Percentiles rank a stretch among this genome's conserved stretches.
These are phyloP conservation scores for Ptilonorhynchus violaceus DNA, from an alignment of 2,113 vertebrate species.

Conservation along the genomic window DNA sequence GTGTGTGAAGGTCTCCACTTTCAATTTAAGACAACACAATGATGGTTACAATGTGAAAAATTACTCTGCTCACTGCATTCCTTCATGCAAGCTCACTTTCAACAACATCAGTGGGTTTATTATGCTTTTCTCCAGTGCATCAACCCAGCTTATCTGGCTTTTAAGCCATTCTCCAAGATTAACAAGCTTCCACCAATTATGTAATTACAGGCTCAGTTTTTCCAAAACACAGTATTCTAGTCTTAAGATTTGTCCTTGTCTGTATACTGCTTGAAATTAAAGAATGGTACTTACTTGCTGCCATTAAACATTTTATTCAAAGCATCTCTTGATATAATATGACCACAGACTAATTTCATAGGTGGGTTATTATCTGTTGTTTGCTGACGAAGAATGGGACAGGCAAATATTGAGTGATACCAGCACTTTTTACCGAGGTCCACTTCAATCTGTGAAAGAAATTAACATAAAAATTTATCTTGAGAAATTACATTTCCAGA, in stretches of 20 bases:
- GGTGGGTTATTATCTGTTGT: slow-evolving; percentile 86
- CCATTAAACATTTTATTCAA: slow-evolving; percentile 90
- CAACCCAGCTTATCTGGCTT: background rate
- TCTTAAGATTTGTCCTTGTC: background rate
- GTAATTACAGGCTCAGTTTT: background rate
- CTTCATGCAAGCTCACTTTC: background rate
- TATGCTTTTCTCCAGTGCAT: background rate
- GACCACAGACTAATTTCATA: slow-evolving; percentile 87
- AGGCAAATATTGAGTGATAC: slow-evolving; percentile 89
- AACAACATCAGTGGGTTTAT: background rate
- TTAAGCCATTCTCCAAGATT: background rate
- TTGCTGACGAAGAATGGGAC: slow-evolving; percentile 87
- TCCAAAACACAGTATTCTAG: background rate
- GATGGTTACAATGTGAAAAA: background rate
- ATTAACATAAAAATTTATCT: background rate
- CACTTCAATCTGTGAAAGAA: slow-evolving; percentile 81
- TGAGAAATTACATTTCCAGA: background rate
- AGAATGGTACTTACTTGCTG: slow-evolving; percentile 81
- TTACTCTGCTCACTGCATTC: background rate
- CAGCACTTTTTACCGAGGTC: slow-evolving; percentile 86
- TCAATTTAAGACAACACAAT: background rate
- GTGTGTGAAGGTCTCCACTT: background rate
- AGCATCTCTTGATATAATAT: slow-evolving; percentile 88
- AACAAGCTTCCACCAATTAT: background rate
- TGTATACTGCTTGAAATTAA: background rate